These are phyloP conservation scores for Stenurella melanura DNA, from an alignment of 2,888 invertebrate genomes.

Conservation along the genomic window DNA sequence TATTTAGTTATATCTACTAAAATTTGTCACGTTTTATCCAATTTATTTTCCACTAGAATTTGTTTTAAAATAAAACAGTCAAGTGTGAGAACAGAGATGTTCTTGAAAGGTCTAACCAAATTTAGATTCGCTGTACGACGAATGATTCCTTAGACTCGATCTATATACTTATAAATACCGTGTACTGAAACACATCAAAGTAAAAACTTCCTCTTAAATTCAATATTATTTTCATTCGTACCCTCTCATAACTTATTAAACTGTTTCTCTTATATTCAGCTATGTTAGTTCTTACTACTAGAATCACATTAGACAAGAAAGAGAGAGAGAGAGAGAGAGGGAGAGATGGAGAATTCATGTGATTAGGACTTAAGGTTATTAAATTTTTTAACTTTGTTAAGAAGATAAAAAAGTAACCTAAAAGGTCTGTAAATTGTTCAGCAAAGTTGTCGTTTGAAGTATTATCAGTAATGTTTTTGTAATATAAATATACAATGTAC, in stretches of 20 bases:
- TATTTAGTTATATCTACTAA: constrained; percentile 7
- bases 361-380: no score
- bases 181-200: not conserved
- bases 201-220: not conserved
- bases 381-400: no score
- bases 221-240: not conserved
- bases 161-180: not conserved
- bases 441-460: no score
- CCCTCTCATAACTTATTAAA: constrained; percentile 1
- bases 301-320: no score
- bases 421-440: no score
- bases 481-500: no score
- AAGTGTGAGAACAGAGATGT: not conserved
- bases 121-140: not conserved
- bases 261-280: not conserved
- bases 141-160: not conserved
- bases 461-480: no score
- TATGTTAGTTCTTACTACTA: not conserved
- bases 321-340: no score
- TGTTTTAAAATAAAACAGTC: constrained; percentile 5
- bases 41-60: constrained; percentile 5
- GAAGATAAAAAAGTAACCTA: no score
- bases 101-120: not conserved
- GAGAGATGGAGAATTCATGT: no score
- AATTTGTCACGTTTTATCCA: constrained; percentile 2